A percentile compares a stretch with the other conserved stretches of the same genome.
These are phyloP conservation scores for Mamestra brassicae DNA, from an alignment of 2,888 invertebrate genomes.

Conservation along the genomic window DNA sequence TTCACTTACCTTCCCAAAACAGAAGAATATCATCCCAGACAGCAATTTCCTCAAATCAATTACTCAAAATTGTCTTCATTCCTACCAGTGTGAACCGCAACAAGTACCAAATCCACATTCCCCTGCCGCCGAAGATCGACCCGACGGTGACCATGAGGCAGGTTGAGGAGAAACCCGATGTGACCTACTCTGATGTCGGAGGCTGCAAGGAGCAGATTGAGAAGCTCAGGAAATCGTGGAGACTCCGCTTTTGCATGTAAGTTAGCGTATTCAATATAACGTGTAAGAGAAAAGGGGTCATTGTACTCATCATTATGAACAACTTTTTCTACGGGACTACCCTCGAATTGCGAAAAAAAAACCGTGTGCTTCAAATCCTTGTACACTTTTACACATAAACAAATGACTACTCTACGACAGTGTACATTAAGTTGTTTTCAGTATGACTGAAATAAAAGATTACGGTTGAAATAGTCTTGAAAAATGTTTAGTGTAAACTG, in stretches of 20 bases:
- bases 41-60: background rate
- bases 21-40: background rate
- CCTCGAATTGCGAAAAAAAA: too few species aligned
- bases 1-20: background rate
- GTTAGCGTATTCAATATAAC: too few species aligned
- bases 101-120: conserved; percentile 99
- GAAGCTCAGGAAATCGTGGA: conserved; percentile 99
- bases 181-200: conserved; percentile 98
- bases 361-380: too few species aligned
- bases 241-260: conserved; percentile 92
- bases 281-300: too few species aligned
- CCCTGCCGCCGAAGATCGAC: conserved; percentile 99
- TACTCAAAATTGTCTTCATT: background rate
- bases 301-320: too few species aligned
- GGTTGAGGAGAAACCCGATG: conserved; percentile 99
- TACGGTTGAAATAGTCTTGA: too few species aligned
- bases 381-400: too few species aligned
- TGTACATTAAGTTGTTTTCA: too few species aligned
- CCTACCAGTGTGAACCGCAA: conserved; percentile 97
- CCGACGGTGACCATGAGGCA: conserved; percentile 99
- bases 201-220: conserved; percentile 99
- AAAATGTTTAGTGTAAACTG: too few species aligned
- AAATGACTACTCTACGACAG: too few species aligned
- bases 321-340: too few species aligned
- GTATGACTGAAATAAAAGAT: too few species aligned